Evolutionary conservation across 2,113 vertebrate species (phyloP), one percentile per base, ranked within the genome.

Genomic region (Calyptommatus sinebrachiatus): DNA sequence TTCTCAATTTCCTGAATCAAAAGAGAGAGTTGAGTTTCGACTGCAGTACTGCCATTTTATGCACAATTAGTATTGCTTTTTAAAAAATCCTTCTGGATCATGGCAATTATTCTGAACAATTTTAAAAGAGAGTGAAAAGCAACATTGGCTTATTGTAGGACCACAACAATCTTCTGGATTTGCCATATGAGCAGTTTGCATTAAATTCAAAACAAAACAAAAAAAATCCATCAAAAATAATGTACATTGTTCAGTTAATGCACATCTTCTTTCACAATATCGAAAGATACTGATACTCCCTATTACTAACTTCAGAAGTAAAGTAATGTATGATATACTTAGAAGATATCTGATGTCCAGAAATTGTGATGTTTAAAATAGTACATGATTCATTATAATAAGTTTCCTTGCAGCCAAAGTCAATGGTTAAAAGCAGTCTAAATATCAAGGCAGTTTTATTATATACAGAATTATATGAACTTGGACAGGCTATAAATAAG

Each of bases 401-500:
- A 24, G 61, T 22, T 62, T 26, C 26, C 71, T 24, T 35, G 14
- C 57, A 48, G 22, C 28, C 29, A 46, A 21, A n/a, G 24, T 46
- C 35, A 60, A 14, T 75, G 26, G n/a, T 35, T 69, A 8, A 81
- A 60, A 28, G 71, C 79, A 81, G 20, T 68, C 63, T 72, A 80
- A 73, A 57, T 53, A 4, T 67, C 26, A 68, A 68, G 26, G 26
- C 29, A 20, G 1, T 74, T 76, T 69, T 81, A 74, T 80, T 80
- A 68, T 80, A 57, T 68, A 74, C 29, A 81, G 31, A 74, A 60
- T 69, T 81, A 45, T 57, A 63, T 68, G 65, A 69, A 75, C 50
- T 28, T 68, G n/a, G 71, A n/a, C 41, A 50, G 71, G 63, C 71
- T 81, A 68, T 81, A 68, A 74, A 81, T 68, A 80, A 53, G 24